Base-by-base conservation (phyloP, 1,140 invertebrate species). In the Drosophila lacteicornis region DNA sequence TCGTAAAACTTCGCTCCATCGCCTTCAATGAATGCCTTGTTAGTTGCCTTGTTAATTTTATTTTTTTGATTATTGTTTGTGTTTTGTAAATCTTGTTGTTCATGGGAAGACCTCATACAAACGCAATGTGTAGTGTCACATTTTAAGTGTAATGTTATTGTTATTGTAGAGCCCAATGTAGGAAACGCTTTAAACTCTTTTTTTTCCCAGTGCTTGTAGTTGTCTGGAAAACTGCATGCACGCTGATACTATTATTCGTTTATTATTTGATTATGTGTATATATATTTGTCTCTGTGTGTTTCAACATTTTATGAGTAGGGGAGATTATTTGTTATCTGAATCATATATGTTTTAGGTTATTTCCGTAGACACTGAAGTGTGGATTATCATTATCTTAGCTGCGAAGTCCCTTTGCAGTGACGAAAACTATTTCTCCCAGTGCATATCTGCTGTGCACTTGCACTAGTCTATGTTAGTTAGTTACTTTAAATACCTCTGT, bases 281-380 rank as follows among this genome's bases (percentile, higher is more conserved):
- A 12, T 57, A 7, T 42, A 11, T 43, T 43, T 42, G 22, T 38
- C 8, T 17, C n/a, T 45, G 56, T 43, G 6, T 22, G 12, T 25
- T 25, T 13, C 5, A 58, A 58, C 40, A 46, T 13, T 58, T 19
- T 15, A 4, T 57, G 33, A 19, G n/a, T 63, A 4, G 19, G 1
- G 0, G 2, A 42, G 22, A 60, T 60, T 60, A 5, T 0, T 30
- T 42, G 17, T 63, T 22, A 22, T 22, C 19, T 17, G 27, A 15
- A 27, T 61, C 15, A 9, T 22, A 33, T 65, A 30, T 62, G 30
- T 2, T 61, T 45, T 30, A 30, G 27, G 6, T 30, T 6, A 45
- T 36, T 60, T 43, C 13, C 7, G 40, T 63, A 58, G 51, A 63
- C 36, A 57, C 33, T 40, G 22, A 15, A 27, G 8, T 38, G 13